Conservation (phyloP, 2,113 vertebrate species). For the Narcine bancroftii region DNA sequence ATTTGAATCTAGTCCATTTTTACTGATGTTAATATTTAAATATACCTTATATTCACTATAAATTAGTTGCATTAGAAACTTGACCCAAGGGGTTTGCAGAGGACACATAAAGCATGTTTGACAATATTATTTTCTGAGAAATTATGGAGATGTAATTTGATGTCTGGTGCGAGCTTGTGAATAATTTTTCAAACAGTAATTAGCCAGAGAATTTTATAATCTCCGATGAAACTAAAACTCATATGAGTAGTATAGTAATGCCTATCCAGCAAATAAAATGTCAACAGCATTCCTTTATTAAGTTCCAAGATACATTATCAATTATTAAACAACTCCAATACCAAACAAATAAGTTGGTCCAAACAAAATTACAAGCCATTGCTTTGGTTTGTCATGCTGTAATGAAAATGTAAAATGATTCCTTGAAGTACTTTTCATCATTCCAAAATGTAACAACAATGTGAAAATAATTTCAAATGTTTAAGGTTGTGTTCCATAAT, state of each 20-base stretch:
- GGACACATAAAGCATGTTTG: not conserved
- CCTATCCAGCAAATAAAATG: not conserved
- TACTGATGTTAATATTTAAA: constrained; percentile 15
- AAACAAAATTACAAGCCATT: not conserved
- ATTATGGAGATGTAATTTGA: not conserved
- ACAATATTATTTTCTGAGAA: not conserved
- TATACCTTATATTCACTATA: constrained; percentile 15
- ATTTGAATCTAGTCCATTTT: not conserved
- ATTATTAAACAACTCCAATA: not conserved
- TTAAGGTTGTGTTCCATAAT: not conserved
- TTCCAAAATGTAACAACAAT: not conserved
- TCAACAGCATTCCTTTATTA: constrained; percentile 11
- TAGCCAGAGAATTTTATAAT: not conserved
- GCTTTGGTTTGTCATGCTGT: not conserved
- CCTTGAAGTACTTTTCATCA: not conserved
- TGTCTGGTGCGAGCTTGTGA: not conserved
- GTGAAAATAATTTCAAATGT: not conserved
- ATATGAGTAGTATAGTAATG: not conserved
- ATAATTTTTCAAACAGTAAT: constrained; percentile 23
- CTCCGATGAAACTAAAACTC: not conserved
- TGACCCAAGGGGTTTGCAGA: not conserved
- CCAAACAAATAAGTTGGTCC: not conserved
- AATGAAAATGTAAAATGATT: not conserved
- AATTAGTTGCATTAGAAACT: constrained; percentile 8
- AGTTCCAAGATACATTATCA: constrained; percentile 6